Evolutionary conservation across 2,888 invertebrate genomes (phyloP).

Genomic region (Bombylius major): DNA sequence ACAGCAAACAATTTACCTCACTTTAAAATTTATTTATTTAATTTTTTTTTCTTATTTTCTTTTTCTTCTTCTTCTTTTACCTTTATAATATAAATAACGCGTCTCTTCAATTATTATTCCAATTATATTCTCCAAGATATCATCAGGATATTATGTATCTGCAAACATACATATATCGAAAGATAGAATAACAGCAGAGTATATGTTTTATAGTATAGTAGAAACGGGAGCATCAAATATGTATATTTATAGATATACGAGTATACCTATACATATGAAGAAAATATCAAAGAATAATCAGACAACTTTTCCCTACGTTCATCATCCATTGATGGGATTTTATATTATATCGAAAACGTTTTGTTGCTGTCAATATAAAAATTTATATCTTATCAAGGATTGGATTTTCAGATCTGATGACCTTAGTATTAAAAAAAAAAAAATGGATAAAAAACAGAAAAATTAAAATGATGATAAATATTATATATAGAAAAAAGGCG

Average conservation of each 20-base stretch:
- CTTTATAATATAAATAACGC: slow-evolving; percentile 9
- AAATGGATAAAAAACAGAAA: background rate
- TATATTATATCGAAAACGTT: slow-evolving; percentile 9
- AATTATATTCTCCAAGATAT: slow-evolving; percentile 11
- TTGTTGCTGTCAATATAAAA: slow-evolving; percentile 12
- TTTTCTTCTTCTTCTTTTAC: slow-evolving; percentile 2
- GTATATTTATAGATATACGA: no score
- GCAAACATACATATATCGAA: background rate
- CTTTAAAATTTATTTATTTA: background rate
- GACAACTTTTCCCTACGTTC: slow-evolving; percentile 10
- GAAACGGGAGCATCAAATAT: no score
- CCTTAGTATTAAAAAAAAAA: no score
- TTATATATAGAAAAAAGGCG: no score
- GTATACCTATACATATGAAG: background rate
- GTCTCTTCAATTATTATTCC: slow-evolving; percentile 15
- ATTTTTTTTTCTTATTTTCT: no score
- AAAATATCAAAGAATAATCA: background rate
- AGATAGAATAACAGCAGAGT: background rate
- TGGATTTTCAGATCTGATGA: background rate
- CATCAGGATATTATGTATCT: no score
- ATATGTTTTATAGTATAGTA: background rate
- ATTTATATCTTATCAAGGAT: slow-evolving; percentile 9
- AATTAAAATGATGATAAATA: no score
- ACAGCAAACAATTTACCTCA: slow-evolving; percentile 7
- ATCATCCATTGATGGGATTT: slow-evolving; percentile 12